phyloP scores from a whole-genome alignment of 1,140 invertebrate species.

The Drosophila leontia region DNA sequence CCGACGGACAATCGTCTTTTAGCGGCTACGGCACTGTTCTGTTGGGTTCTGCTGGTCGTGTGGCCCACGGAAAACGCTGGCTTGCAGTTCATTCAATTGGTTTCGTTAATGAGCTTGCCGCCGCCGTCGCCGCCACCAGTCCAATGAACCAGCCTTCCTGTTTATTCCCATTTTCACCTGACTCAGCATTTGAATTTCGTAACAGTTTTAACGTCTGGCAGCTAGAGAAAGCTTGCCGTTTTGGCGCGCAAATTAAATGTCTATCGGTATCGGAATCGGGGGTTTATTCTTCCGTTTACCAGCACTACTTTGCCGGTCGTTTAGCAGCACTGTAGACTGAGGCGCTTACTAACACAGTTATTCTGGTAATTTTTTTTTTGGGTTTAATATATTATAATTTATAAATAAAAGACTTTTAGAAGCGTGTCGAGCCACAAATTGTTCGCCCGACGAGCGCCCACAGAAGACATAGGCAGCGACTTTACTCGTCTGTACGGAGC shows the following conservation, averaged over 20 bases:
- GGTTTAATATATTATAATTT: conserved; percentile 25
- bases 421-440: conserved; percentile 12
- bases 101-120: conserved; percentile 51
- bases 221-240: background rate
- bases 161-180: conserved; percentile 30
- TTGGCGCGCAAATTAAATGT: background rate
- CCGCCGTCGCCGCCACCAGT: conserved; percentile 3
- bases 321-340: background rate
- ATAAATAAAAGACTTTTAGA: conserved; percentile 30
- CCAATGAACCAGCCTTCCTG: conserved; percentile 43
- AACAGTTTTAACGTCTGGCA: conserved; percentile 16
- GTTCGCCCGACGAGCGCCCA: background rate
- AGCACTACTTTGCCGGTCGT: background rate
- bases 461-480: background rate
- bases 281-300: background rate
- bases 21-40: conserved; percentile 19
- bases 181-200: conserved; percentile 42
- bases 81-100: conserved; percentile 52
- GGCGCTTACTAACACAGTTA: conserved; percentile 2
- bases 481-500: background rate
- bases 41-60: conserved; percentile 2
- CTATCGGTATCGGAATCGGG: background rate
- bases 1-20: background rate
- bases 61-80: conserved; percentile 33
- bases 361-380: conserved; percentile 1